A percentile compares a stretch with the other conserved stretches of the same genome.
Conservation (phyloP, 2,888 invertebrate species). For the Pinctada fucata region DNA sequence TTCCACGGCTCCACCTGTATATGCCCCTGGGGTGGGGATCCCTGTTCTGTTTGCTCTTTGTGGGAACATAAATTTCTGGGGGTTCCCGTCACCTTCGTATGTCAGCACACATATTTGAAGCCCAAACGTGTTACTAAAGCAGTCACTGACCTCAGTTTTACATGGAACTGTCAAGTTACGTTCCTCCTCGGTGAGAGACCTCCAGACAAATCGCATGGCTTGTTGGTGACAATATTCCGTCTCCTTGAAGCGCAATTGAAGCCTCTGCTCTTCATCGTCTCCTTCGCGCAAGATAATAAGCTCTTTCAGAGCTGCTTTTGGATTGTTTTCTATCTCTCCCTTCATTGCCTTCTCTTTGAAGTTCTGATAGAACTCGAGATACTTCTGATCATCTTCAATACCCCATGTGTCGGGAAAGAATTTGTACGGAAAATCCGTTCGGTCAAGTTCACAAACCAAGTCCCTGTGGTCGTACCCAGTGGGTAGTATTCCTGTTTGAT, state of each 20-base stretch:
- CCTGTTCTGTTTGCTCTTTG: constrained; percentile 26
- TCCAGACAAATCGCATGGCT: constrained; percentile 44
- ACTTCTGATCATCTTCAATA: constrained; percentile 2
- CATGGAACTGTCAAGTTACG: constrained; percentile 23
- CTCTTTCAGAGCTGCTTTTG: constrained; percentile 32
- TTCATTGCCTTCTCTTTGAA: constrained; percentile 24
- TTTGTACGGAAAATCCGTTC: constrained; percentile 7
- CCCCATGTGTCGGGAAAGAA: background rate
- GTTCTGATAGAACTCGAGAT: background rate
- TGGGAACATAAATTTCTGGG: constrained; percentile 39
- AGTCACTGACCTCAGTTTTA: constrained; percentile 27
- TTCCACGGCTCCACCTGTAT: constrained; percentile 40
- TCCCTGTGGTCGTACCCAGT: constrained; percentile 29
- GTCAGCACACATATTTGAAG: constrained; percentile 41
- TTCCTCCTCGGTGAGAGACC: constrained; percentile 21
- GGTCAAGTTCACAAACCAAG: constrained; percentile 33
- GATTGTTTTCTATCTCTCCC: constrained; percentile 41
- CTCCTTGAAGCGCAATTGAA: constrained; percentile 24
- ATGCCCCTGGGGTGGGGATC: constrained; percentile 31
- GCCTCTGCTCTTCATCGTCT: constrained; percentile 27
- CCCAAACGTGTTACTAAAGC: constrained; percentile 40
- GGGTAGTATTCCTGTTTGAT: constrained; percentile 15
- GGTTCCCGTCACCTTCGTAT: constrained; percentile 33
- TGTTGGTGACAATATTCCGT: constrained; percentile 35
- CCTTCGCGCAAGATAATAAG: constrained; percentile 25